These are phyloP conservation scores for Drosophila pseudotalamancana DNA, from an alignment of 2,888 invertebrate genomes.

Conservation along the genomic window DNA sequence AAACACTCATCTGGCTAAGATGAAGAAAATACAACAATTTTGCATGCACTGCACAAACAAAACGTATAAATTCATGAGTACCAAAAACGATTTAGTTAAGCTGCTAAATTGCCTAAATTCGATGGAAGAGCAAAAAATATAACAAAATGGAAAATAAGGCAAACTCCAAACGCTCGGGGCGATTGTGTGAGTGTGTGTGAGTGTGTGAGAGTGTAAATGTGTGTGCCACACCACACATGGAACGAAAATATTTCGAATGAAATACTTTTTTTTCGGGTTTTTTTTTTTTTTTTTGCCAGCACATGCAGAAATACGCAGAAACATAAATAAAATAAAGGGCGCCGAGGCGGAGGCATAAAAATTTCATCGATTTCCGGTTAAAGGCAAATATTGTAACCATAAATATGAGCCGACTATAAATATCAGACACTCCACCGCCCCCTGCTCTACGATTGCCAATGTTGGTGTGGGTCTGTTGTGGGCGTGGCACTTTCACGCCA, in stretches of 20 bases:
- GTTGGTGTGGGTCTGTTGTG: constrained; percentile 13
- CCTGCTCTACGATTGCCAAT: too few species aligned
- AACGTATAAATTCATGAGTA: constrained; percentile 77
- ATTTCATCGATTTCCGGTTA: constrained; percentile 80
- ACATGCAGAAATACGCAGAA: constrained; percentile 56
- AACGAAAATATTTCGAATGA: constrained; percentile 32
- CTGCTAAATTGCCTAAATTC: constrained; percentile 76
- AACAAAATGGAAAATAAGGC: constrained; percentile 64
- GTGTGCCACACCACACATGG: constrained; percentile 11
- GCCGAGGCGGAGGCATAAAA: constrained; percentile 67
- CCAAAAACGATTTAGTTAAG: constrained; percentile 73
- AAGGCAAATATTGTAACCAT: constrained; percentile 78
- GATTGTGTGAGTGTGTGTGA: not conserved
- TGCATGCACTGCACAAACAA: constrained; percentile 78
- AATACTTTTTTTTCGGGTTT: constrained; percentile 58
- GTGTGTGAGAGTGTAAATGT: not conserved
- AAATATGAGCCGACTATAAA: constrained; percentile 79
- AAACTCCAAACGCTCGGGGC: constrained; percentile 60
- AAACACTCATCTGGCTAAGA: constrained; percentile 22
- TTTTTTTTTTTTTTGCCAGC: constrained; percentile 20
- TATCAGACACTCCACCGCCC: constrained; percentile 35
- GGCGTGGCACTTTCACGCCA: constrained; percentile 76
- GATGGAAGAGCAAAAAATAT: constrained; percentile 40
- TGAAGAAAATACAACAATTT: constrained; percentile 32
- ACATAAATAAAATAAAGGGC: constrained; percentile 68